Base-by-base conservation (phyloP, 92 coral and sea anemone species). In the Phenganax stokvisi region DNA sequence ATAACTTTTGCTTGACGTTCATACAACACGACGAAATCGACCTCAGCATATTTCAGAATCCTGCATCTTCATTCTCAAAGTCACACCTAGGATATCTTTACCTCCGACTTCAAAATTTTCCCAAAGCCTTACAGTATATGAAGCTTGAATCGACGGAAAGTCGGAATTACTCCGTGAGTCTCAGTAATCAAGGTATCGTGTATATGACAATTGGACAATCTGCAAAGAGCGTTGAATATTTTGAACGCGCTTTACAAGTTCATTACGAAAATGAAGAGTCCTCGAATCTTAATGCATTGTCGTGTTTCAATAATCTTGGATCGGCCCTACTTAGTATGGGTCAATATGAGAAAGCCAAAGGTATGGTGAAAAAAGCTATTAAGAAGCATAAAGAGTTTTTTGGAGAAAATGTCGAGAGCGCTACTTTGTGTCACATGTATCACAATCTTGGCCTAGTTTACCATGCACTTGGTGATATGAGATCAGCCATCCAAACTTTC, bases 81-180 rank as follows among this genome's bases (percentile, higher is more conserved):
- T 0, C 80, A 0, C 0, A 7, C 8, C 11, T 56, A 30, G 80
- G 80, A 6, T 4, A 4, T 56, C 80, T 76, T 1, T 76, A 76
- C 30, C 6, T 6, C 57, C 80, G 68, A 11, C 69, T 76, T 29
- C 67, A 56, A 57, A 76, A 56, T 59, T 29, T 57, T 28, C 69
- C 69, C 10, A 76, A 76, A 76, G 80, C 80, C 67, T 59, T 77
- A 15, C 71, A 77, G 71, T 77, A 0, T 28, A 31, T 77, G 71
- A 12, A 60, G 17, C 13, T 31, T 37, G 70, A 0, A 27, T 47
- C 81, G 51, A 16, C 60, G 61, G 81, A 60, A 13, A 77, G 81
- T 16, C 20, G 27, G 57, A 6, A 62, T 51, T 77, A 29, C 12
- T 5, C 57, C 6, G 15, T 0, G 0, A 60, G 57, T 60, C 81